phyloP scores from a whole-genome alignment of 2,113 vertebrate species.

The Myotis brandtii region DNA sequence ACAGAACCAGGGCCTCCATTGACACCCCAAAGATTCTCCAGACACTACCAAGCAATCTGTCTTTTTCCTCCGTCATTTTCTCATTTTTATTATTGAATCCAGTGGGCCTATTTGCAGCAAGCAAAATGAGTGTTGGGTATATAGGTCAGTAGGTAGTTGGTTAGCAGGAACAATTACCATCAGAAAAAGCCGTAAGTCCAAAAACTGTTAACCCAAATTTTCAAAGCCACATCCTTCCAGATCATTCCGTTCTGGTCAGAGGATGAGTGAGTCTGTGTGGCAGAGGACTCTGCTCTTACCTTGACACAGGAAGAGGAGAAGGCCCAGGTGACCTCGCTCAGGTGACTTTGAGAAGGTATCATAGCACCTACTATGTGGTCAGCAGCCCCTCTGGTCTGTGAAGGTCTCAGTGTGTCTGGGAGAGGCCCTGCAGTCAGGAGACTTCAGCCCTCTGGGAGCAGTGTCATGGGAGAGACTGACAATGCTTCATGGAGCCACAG shows the following conservation, averaged over 20 bases:
- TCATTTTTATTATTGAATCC: not conserved
- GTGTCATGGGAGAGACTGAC: not conserved
- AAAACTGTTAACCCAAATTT: not conserved
- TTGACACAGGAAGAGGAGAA: not conserved
- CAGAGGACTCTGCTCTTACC: not conserved
- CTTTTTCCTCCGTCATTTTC: not conserved
- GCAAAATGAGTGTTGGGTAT: not conserved
- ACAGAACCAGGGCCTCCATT: not conserved
- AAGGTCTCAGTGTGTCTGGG: not conserved
- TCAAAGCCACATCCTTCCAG: not conserved
- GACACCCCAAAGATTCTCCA: not conserved
- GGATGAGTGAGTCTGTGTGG: not conserved
- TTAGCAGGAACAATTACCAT: not conserved
- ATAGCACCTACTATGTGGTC: not conserved
- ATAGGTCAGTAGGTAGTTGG: not conserved
- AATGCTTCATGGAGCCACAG: not conserved
- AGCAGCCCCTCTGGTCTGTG: not conserved
- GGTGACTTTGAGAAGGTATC: not conserved
- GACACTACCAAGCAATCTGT: not conserved
- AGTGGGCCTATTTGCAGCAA: not conserved
- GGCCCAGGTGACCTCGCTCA: not conserved
- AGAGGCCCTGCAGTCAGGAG: accelerated
- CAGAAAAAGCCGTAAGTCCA: not conserved
- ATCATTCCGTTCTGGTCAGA: not conserved
- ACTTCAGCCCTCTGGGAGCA: not conserved